Evolutionary conservation across 37 sponge, comb jelly and placozoan genomes (phyloP).

Genomic region (Cliona cf. orientalis): DNA sequence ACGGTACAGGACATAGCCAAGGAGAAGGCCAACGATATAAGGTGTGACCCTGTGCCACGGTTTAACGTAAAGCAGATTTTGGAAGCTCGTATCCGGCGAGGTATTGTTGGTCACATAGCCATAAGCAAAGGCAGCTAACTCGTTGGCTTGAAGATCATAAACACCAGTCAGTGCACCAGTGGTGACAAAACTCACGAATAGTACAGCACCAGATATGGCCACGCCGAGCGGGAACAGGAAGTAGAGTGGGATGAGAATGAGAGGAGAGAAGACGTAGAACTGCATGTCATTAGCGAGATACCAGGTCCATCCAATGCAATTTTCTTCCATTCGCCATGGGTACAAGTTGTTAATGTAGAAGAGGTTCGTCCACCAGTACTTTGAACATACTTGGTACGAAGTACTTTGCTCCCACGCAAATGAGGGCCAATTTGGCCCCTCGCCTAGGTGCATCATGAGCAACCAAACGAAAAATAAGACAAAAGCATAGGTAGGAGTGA

Average conservation of each 20-base stretch:
- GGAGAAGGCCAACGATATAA: slow-evolving; percentile 81
- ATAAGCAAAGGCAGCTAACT: not conserved
- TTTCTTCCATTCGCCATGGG: slow-evolving; percentile 49
- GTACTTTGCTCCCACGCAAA: not conserved
- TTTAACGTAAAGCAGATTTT: slow-evolving; percentile 54
- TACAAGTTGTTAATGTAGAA: slow-evolving; percentile 94
- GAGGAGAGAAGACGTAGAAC: slow-evolving; percentile 83
- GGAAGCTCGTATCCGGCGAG: not conserved
- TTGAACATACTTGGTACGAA: slow-evolving; percentile 40
- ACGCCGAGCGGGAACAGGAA: slow-evolving; percentile 56
- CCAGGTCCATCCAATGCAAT: slow-evolving; percentile 89
- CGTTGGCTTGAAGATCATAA: slow-evolving; percentile 40
- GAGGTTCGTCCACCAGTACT: slow-evolving; percentile 92
- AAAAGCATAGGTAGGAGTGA: slow-evolving; percentile 77
- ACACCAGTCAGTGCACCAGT: slow-evolving; percentile 63
- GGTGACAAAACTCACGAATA: slow-evolving; percentile 13
- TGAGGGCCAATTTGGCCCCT: not conserved
- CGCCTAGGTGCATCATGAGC: slow-evolving; percentile 6
- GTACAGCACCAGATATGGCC: not conserved
- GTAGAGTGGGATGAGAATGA: slow-evolving; percentile 67
- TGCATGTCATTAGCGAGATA: slow-evolving; percentile 95
- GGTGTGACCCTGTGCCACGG: slow-evolving; percentile 75
- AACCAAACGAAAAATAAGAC: slow-evolving; percentile 71
- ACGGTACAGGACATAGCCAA: slow-evolving; percentile 77
- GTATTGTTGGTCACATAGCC: not conserved